Evolutionary conservation across 2,113 vertebrate genomes (phyloP), one percentile per base, ranked within the genome.

Genomic region (Peromyscus leucopus): DNA sequence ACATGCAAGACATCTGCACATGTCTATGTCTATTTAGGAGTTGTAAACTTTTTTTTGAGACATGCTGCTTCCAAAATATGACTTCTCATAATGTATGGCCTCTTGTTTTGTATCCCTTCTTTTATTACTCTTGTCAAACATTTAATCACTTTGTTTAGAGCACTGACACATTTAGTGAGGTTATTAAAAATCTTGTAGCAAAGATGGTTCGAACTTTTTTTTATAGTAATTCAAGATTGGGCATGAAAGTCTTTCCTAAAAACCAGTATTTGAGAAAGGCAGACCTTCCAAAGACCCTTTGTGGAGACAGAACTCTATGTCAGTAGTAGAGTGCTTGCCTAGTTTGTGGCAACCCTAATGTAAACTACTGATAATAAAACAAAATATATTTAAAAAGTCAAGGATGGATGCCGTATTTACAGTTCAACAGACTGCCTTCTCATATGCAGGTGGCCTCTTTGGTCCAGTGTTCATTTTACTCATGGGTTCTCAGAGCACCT

Each of bases 181-280:
- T 55, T 95, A 95, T 95, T 95, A 97, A 96, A 36, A 93, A 82
- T 92, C 57, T 92, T 95, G 46, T 69, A 63, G 17, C 39, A 86
- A 95, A 91, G 31, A 82, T 76, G 63, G 61, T 91, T 94, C 33
- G 39, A 24, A 13, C 55, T 71, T 57, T 55, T 71, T 95, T 84
- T 9, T 72, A 2, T 26, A 93, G 5, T 28, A 26, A 17, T 26
- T 55, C 36, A 89, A 72, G 91, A 2, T 13, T 21, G 15, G 48
- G 28, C 26, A 63, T 10, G 13, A 42, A 84, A 63, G 15, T 63
- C 7, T 26, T 39, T 83, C 6, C 96, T 88, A 61, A 93, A 95
- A 78, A 76, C 13, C 90, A n/a, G 5, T 51, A 24, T 48, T n/a
- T 80, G 69, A 91, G 36, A 21, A 92, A 79, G 59, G 21, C 39